A percentile compares a stretch with the other conserved stretches of the same genome.
These are phyloP conservation scores for Ostrea denselamellosa DNA, from an alignment of 1,140 invertebrate species.

Conservation along the genomic window DNA sequence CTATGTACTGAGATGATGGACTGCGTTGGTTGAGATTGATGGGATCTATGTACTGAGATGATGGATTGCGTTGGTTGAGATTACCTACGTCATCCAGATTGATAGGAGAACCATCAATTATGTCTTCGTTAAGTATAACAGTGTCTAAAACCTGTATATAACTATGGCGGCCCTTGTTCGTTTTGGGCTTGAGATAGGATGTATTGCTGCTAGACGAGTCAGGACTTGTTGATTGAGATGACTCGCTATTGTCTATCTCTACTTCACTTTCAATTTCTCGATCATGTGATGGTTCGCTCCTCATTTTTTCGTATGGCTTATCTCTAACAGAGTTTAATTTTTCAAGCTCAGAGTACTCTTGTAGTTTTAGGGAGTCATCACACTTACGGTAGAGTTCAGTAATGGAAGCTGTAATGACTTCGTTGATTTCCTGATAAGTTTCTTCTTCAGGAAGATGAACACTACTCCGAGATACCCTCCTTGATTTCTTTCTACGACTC, in stretches of 20 bases:
- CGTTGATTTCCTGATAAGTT: conserved; percentile 11
- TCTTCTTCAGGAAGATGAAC: neutral
- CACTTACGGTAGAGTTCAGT: neutral
- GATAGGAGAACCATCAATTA: neutral
- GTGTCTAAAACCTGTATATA: neutral
- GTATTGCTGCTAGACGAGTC: neutral
- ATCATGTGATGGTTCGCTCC: neutral
- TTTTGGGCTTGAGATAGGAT: neutral
- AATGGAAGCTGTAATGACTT: neutral
- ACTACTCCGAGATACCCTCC: neutral
- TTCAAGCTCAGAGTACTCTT: neutral
- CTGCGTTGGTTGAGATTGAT: neutral
- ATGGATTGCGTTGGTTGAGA: neutral
- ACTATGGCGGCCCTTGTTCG: neutral
- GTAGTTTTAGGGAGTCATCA: neutral
- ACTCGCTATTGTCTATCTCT: neutral
- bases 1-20: neutral
- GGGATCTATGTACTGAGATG: neutral
- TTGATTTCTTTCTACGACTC: neutral
- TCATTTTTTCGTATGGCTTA: neutral
- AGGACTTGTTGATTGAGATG: neutral
- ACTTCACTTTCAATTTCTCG: neutral
- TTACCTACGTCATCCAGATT: neutral
- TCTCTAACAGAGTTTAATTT: neutral
- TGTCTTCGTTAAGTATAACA: neutral